Percentiles rank a stretch among this genome's conserved stretches.
These are phyloP conservation scores for Chromobotia macracanthus DNA, from an alignment of 2,797 vertebrate species.

Conservation along the genomic window DNA sequence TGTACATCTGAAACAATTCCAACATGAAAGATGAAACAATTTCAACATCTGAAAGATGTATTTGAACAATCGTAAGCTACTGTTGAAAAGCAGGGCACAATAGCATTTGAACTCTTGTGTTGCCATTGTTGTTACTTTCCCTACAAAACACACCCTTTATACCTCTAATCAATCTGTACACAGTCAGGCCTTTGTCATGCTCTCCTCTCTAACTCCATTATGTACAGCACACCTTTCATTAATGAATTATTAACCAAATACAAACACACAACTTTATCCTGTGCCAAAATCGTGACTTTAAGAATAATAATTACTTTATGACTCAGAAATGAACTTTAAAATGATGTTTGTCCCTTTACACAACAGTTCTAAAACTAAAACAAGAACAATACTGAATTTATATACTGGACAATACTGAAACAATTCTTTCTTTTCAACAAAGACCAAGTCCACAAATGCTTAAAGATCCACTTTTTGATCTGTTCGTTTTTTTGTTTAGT, in stretches of 20 bases:
- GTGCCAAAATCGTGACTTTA: neutral
- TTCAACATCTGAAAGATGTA: too few species aligned
- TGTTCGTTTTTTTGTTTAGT: too few species aligned
- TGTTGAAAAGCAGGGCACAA: neutral
- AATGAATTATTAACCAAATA: neutral
- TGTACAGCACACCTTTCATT: neutral
- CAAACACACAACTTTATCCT: slow-evolving; percentile 3
- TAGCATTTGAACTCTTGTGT: neutral
- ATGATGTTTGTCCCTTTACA: too few species aligned
- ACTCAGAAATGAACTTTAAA: neutral
- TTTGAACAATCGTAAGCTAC: neutral
- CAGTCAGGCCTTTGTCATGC: neutral
- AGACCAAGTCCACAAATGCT: neutral
- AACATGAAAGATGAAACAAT: too few species aligned
- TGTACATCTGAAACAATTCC: neutral
- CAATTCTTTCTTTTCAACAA: neutral
- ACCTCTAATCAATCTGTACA: neutral
- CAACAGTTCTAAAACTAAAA: neutral
- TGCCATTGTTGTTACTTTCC: neutral
- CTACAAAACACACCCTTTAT: neutral
- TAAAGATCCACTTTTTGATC: too few species aligned
- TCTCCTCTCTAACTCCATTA: neutral
- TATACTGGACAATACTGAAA: too few species aligned
- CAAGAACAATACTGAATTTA: neutral
- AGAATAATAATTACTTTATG: neutral